Conservation (phyloP, 2,888 invertebrate species). For the Graphium colonna region DNA sequence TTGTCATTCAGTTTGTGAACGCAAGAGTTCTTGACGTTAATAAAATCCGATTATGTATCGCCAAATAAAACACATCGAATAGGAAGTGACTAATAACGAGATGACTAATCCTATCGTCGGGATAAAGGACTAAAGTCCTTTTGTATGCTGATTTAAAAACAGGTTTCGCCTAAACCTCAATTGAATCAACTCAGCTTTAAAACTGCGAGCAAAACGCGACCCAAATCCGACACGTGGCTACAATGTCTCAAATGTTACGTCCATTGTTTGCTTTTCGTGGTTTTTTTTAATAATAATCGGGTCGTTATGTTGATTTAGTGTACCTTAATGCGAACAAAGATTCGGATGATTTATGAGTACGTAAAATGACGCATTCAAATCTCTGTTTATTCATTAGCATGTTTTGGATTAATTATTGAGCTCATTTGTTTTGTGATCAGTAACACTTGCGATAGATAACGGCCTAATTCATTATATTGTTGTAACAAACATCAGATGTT, state of each 20-base stretch:
- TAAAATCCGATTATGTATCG: conserved; percentile 10
- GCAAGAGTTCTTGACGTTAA: conserved; percentile 11
- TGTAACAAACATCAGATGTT: no score
- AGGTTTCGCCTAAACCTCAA: conserved; percentile 19
- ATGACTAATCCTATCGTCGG: conserved; percentile 19
- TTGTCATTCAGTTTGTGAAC: neutral
- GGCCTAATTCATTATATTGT: no score
- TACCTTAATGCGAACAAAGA: conserved; percentile 30
- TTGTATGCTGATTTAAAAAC: conserved; percentile 27
- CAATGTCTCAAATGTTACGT: conserved; percentile 21
- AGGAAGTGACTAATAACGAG: conserved; percentile 16
- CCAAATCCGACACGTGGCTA: conserved; percentile 27
- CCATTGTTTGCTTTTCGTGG: conserved; percentile 28
- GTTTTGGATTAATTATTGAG: no score
- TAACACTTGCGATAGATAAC: no score
- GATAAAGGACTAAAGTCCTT: conserved; percentile 25
- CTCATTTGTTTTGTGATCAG: no score
- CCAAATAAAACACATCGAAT: conserved; percentile 18
- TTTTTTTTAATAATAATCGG: conserved; percentile 30
- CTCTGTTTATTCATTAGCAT: no score
- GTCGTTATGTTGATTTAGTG: conserved; percentile 32
- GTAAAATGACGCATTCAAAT: no score
- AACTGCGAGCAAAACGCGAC: conserved; percentile 11
- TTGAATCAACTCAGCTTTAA: conserved; percentile 21
- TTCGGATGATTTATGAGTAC: conserved; percentile 26